phyloP scores from a whole-genome alignment of 2,113 vertebrate genomes.

The Circaetus cinerascens region DNA sequence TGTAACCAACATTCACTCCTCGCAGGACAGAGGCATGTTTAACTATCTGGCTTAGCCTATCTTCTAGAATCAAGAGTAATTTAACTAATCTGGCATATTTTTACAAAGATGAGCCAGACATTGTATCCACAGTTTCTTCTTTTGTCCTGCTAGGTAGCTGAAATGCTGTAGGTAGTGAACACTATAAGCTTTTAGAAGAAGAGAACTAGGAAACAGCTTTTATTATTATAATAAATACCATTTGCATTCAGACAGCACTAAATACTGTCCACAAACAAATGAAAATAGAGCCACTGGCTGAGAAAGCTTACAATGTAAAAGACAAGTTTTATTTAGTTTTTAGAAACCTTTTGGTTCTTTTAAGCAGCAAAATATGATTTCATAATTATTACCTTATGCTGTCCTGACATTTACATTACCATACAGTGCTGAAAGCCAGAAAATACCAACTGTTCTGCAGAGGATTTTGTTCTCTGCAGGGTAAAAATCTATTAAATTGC shows the following conservation, averaged over 20 bases:
- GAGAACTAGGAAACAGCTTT: not conserved
- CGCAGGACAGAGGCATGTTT: not conserved
- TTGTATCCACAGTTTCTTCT: not conserved
- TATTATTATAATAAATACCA: slow-evolving; percentile 8
- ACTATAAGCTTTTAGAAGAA: not conserved
- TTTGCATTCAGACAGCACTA: not conserved
- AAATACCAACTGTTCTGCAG: slow-evolving; percentile 65
- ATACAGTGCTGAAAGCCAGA: slow-evolving; percentile 47
- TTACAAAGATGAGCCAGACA: not conserved
- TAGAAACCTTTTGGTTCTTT: slow-evolving; percentile 46
- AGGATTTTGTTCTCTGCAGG: slow-evolving; percentile 50
- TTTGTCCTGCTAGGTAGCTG: not conserved
- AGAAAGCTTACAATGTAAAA: not conserved
- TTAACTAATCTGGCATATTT: not conserved
- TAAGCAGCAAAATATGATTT: slow-evolving; percentile 53
- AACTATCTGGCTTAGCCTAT: not conserved
- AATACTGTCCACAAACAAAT: not conserved
- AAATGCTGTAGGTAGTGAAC: not conserved
- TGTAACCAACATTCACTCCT: not conserved
- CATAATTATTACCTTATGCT: slow-evolving; percentile 63
- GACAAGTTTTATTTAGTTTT: slow-evolving; percentile 46
- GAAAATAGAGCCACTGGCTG: not conserved
- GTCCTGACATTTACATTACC: slow-evolving; percentile 62
- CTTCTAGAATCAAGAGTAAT: not conserved
- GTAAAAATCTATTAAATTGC: slow-evolving; percentile 33